Evolutionary conservation across 2,113 vertebrate species (phyloP), one percentile per base, ranked within the genome.

Genomic region (Orcinus orca): DNA sequence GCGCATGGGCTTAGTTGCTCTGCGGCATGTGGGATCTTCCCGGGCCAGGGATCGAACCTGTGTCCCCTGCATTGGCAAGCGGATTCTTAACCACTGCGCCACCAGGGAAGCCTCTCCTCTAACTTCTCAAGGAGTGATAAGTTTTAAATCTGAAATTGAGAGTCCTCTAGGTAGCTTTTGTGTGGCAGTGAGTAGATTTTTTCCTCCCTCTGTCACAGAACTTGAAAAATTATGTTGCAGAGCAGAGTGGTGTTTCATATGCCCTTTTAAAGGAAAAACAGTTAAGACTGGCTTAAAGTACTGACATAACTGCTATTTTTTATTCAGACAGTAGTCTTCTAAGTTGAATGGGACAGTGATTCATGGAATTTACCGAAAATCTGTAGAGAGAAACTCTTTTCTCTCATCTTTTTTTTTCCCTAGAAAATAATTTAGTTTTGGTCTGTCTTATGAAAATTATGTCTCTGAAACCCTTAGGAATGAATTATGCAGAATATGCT

Each of bases 191-290:
- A 95, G 77, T 88, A 20, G 94, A 80, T 82, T 85, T 92, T 93
- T 95, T 98, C 41, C 31, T 83, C 25, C 5, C 12, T 62, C 38
- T 94, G n/a, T 92, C 87, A 92, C 50, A 96, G 93, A 95, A 90
- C 81, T 83, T 96, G 88, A 95, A 96, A 92, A 96, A 95, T 83
- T 74, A 41, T 95, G 38, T 87, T 90, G 41, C 25, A 92, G 86
- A 96, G 68, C 76, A 97, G 62, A 95, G 82, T 93, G 33, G 70
- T 93, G 77, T 97, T 93, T 92, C 77, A 79, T 93, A 62, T 93
- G 73, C 53, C 89, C 89, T 95, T 96, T 98, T 93, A 97, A 91
- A 97, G 93, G 87, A 97, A 97, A 93, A 86, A 73, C 41, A 89
- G 91, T 95, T 91, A 89, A 90, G 58, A 73, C 29, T 58, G 90